phyloP scores from a whole-genome alignment of 2,797 vertebrate species.

The Rhynchonycteris naso region DNA sequence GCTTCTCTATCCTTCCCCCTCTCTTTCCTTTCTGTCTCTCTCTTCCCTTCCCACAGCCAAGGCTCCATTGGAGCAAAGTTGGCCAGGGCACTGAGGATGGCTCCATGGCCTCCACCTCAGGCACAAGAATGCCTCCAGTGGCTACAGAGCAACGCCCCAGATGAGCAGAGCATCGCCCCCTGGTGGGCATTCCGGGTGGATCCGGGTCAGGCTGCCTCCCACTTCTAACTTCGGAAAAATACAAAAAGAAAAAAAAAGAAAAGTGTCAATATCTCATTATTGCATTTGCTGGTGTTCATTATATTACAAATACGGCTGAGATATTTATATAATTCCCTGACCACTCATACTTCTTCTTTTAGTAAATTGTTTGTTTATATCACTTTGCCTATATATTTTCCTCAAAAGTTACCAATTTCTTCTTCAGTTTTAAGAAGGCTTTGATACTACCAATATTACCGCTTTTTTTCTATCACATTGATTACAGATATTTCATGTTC shows the following conservation, averaged over 20 bases:
- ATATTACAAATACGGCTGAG: neutral
- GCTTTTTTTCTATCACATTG: neutral
- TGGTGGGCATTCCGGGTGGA: too few species aligned
- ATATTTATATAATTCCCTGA: neutral
- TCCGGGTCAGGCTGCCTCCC: too few species aligned
- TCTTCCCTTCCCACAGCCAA: too few species aligned
- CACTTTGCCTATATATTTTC: slow-evolving; percentile 7
- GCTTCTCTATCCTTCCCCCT: too few species aligned
- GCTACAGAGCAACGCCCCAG: too few species aligned
- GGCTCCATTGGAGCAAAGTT: too few species aligned
- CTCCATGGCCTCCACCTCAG: too few species aligned
- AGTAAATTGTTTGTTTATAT: neutral
- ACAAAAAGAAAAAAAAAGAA: neutral
- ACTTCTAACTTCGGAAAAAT: too few species aligned
- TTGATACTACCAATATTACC: neutral
- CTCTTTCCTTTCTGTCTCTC: too few species aligned
- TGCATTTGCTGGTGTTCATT: neutral
- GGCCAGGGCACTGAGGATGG: too few species aligned
- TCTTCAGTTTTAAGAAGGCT: neutral
- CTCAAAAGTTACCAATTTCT: neutral
- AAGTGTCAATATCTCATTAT: neutral
- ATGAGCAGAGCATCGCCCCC: too few species aligned
- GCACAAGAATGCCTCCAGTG: too few species aligned
- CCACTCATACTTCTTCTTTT: slow-evolving; percentile 6
- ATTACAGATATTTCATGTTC: slow-evolving; percentile 7